A percentile compares a stretch with the other conserved stretches of the same genome.
These are phyloP conservation scores for Urosaurus nigricauda DNA, from an alignment of 2,797 vertebrate genomes.

Conservation along the genomic window DNA sequence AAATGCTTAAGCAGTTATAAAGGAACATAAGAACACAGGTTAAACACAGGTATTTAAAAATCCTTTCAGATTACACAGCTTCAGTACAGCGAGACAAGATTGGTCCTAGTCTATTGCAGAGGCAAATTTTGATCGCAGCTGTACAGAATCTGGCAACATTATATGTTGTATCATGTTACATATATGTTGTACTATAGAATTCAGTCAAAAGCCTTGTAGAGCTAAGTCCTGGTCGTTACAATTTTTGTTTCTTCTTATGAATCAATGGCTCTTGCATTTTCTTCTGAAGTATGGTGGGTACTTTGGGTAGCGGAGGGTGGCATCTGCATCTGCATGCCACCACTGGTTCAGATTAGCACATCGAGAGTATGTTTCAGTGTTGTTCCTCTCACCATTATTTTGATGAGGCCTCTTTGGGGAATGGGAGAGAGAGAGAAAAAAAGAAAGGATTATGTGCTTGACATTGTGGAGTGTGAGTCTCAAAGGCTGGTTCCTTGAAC, in stretches of 20 bases:
- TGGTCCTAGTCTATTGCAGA: too few relatives aligned
- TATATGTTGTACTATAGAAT: background rate
- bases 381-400: background rate
- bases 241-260: conserved; percentile 31
- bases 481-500: conserved; percentile 25
- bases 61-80: too few relatives aligned
- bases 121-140: too few relatives aligned
- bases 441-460: conserved; percentile 10
- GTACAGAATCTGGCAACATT: too few relatives aligned
- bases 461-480: background rate
- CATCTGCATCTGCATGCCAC: background rate
- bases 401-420: background rate
- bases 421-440: background rate
- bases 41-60: too few relatives aligned
- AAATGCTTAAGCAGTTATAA: background rate
- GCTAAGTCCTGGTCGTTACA: conserved; percentile 11
- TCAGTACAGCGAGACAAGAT: too few relatives aligned
- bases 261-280: background rate
- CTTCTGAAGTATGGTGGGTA: too few relatives aligned
- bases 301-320: background rate
- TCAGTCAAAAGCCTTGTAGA: conserved; percentile 38
- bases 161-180: too few relatives aligned
- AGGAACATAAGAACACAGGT: too few relatives aligned
- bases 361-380: background rate
- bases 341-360: background rate